Conservation (phyloP, 2,888 invertebrate genomes). For the Osedax fenrisi region DNA sequence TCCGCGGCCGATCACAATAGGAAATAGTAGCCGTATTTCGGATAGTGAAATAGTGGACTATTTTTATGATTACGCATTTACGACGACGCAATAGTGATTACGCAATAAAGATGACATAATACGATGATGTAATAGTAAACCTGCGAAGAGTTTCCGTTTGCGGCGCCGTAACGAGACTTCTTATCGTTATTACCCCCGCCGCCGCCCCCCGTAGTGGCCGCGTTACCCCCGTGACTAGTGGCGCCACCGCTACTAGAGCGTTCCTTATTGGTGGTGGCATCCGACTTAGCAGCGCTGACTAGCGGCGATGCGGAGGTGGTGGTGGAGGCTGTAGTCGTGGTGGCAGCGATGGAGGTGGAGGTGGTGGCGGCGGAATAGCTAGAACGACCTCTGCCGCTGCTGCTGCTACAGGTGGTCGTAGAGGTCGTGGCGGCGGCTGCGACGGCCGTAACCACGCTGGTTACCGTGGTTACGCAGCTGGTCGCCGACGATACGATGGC, state of each 20-base stretch:
- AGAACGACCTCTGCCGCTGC: background rate
- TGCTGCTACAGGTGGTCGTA: conserved; percentile 11
- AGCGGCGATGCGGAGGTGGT: conserved; percentile 40
- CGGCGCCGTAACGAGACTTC: background rate
- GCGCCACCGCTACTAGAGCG: background rate
- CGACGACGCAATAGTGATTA: too few relatives aligned
- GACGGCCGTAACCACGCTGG: conserved; percentile 23
- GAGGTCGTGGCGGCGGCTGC: conserved; percentile 30
- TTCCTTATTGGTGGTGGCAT: background rate
- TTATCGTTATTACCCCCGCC: background rate
- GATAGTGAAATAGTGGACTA: too few relatives aligned
- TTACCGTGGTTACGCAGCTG: background rate
- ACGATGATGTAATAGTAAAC: too few relatives aligned
- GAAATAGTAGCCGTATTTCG: too few relatives aligned
- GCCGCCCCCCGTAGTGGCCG: too few relatives aligned
- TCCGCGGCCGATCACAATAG: too few relatives aligned
- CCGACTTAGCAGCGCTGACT: background rate
- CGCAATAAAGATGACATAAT: too few relatives aligned
- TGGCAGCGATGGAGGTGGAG: conserved; percentile 9
- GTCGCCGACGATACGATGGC: background rate
- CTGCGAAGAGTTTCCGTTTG: background rate
- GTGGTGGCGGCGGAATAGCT: conserved; percentile 20
- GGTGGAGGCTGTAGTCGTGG: conserved; percentile 29
- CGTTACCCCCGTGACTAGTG: background rate
- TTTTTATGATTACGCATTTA: too few relatives aligned